Conservation (phyloP, 2,113 vertebrate genomes). For the Anser cygnoides region DNA sequence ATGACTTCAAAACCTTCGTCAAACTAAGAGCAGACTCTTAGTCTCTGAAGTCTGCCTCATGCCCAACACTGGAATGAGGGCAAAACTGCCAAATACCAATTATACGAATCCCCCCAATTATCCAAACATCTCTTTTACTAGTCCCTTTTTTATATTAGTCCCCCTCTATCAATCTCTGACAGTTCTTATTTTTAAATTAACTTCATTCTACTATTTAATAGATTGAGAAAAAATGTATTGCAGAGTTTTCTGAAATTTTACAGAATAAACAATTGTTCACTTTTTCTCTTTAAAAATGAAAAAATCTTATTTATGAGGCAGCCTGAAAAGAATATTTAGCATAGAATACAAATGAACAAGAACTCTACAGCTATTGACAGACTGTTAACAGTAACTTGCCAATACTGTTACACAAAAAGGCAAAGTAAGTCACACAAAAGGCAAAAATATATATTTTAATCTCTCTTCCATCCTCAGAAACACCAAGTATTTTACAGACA, state of each 20-base stretch:
- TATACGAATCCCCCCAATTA: background rate
- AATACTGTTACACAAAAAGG: background rate
- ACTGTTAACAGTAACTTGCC: background rate
- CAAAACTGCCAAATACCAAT: background rate
- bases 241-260: background rate
- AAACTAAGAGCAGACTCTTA: background rate
- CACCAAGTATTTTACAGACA: background rate
- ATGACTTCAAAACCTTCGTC: background rate
- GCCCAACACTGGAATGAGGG: background rate
- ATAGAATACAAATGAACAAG: background rate
- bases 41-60: background rate
- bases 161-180: background rate
- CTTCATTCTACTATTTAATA: background rate
- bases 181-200: background rate
- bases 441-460: background rate
- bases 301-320: background rate
- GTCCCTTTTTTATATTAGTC: background rate
- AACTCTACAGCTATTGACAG: background rate
- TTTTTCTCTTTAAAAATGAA: background rate
- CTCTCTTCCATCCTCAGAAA: background rate
- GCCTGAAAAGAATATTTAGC: background rate
- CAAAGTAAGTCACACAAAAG: background rate
- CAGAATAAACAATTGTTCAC: background rate
- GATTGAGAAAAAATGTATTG: background rate
- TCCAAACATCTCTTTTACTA: background rate